Conservation (phyloP, 2,888 invertebrate species). For the Antitype chi region DNA sequence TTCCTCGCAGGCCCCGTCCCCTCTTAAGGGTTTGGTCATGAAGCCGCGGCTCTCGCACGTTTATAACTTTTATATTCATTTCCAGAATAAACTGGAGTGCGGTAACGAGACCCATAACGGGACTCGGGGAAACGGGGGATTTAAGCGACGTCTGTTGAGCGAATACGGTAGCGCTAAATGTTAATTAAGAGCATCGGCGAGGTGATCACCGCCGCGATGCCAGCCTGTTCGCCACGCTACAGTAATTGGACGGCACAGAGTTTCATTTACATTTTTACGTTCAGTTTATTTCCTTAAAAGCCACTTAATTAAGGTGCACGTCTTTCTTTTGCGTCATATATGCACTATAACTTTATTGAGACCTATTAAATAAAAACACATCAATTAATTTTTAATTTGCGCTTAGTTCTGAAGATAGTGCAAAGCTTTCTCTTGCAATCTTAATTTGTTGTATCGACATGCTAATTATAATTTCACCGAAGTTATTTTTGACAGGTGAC, state of each 20-base stretch:
- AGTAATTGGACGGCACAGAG: conserved; percentile 81
- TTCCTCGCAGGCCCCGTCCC: no score
- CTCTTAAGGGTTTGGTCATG: conserved; percentile 69
- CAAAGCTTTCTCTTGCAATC: conserved; percentile 78
- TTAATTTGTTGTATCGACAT: conserved; percentile 73
- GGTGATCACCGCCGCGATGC: conserved; percentile 82
- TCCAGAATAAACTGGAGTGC: conserved; percentile 76
- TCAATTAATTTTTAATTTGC: conserved; percentile 65
- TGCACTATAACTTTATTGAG: conserved; percentile 68
- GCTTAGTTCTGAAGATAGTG: conserved; percentile 64
- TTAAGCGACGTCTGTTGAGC: conserved; percentile 74
- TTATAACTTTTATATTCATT: conserved; percentile 76
- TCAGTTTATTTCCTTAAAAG: conserved; percentile 70
- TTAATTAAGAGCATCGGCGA: conserved; percentile 87
- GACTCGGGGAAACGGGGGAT: conserved; percentile 75
- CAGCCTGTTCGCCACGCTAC: conserved; percentile 69
- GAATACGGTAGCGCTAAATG: conserved; percentile 86
- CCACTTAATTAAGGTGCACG: conserved; percentile 74
- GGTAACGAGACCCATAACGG: conserved; percentile 85
- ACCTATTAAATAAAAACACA: conserved; percentile 66
- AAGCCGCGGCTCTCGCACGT: conserved; percentile 69
- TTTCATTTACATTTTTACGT: conserved; percentile 81
- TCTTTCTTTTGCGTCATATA: conserved; percentile 63
- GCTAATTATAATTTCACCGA: conserved; percentile 81
- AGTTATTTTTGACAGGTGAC: conserved; percentile 75